These are phyloP conservation scores for Diabrotica undecimpunctata DNA, from an alignment of 1,140 invertebrate genomes.

Conservation along the genomic window DNA sequence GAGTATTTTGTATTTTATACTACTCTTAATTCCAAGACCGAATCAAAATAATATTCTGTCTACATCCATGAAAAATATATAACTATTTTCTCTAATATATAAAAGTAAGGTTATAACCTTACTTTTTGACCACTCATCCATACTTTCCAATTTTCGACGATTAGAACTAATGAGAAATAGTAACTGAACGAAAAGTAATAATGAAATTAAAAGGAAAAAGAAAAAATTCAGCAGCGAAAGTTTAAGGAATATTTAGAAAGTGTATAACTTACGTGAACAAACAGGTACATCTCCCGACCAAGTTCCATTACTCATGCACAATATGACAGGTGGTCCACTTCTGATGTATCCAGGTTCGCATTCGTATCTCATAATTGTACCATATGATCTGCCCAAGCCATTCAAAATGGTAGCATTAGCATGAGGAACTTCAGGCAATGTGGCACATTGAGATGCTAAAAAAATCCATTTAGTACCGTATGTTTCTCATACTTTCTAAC, in stretches of 20 bases:
- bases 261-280: constrained; percentile 68
- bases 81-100: too few relatives aligned
- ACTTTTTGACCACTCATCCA: too few relatives aligned
- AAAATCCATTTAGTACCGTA: constrained; percentile 33
- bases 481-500: too few relatives aligned
- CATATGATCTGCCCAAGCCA: constrained; percentile 89
- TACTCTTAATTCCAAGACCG: too few relatives aligned
- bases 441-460: constrained; percentile 87
- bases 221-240: constrained; percentile 7
- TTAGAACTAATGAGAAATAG: too few relatives aligned
- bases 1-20: too few relatives aligned
- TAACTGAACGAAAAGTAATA: too few relatives aligned
- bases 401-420: constrained; percentile 87
- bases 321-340: constrained; percentile 81
- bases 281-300: constrained; percentile 91
- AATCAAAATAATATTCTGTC: too few relatives aligned
- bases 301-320: constrained; percentile 94
- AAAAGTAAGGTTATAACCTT: too few relatives aligned
- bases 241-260: constrained; percentile 2
- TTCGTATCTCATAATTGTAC: constrained; percentile 91
- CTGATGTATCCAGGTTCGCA: constrained; percentile 91
- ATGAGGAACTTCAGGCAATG: constrained; percentile 81
- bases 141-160: too few relatives aligned
- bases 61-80: too few relatives aligned
- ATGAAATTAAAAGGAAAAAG: not conserved